Conservation (phyloP, 2,113 vertebrate genomes). For the Vulpes lagopus region DNA sequence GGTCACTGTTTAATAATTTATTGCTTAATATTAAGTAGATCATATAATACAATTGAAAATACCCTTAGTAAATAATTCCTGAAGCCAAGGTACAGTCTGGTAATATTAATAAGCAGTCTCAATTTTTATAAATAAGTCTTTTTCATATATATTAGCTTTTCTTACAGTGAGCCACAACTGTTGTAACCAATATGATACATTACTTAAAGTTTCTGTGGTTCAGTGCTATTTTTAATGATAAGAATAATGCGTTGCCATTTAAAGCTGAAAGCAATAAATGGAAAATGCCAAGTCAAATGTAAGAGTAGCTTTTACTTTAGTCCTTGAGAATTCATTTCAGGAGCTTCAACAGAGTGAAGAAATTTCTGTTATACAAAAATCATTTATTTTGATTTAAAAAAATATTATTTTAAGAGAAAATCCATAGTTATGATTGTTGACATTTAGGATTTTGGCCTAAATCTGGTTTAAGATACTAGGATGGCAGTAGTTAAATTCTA, state of each 20-base stretch:
- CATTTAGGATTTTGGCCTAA: slow-evolving; percentile 1
- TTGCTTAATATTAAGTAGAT: slow-evolving; percentile 36
- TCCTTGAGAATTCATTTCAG: slow-evolving; percentile 54
- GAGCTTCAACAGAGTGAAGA: neutral
- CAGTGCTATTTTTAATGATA: slow-evolving; percentile 55
- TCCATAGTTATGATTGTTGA: neutral
- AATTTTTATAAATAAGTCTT: slow-evolving; percentile 17
- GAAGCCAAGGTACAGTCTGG: neutral
- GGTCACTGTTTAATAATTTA: neutral
- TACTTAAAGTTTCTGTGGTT: slow-evolving; percentile 55
- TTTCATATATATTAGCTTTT: slow-evolving; percentile 31
- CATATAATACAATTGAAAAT: neutral
- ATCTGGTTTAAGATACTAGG: neutral
- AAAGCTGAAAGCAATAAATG: slow-evolving; percentile 58
- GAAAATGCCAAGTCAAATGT: slow-evolving; percentile 55
- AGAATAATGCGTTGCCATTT: slow-evolving; percentile 54
- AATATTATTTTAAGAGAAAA: neutral
- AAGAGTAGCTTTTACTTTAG: slow-evolving; percentile 24
- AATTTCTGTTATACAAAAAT: slow-evolving; percentile 32
- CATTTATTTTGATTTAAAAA: slow-evolving; percentile 45
- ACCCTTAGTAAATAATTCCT: neutral
- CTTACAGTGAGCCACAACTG: neutral
- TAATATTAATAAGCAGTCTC: neutral
- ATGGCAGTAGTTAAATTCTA: neutral
- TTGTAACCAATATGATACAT: neutral